Evolutionary conservation across 2,113 vertebrate genomes (phyloP).

Genomic region (Austrofundulus limnaeus): DNA sequence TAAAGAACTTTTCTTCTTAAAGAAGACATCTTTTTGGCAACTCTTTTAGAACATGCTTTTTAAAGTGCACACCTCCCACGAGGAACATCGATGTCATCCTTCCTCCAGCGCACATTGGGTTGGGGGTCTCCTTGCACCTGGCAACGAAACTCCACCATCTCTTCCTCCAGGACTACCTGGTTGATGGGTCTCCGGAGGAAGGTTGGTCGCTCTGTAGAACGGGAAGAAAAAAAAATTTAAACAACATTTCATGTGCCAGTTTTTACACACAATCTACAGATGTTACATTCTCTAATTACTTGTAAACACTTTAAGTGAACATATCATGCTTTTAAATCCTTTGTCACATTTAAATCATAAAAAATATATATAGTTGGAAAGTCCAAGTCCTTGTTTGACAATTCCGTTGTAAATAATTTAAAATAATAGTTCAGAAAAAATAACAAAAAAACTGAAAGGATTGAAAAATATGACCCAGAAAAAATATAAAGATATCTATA

Average conservation of each 20-base stretch:
- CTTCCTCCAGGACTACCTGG: constrained; percentile 96
- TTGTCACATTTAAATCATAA: too few species aligned
- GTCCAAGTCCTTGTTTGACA: too few species aligned
- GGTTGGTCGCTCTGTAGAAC: constrained; percentile 88
- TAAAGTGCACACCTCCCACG: constrained; percentile 86
- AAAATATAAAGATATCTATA: too few species aligned
- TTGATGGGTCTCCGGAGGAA: constrained; percentile 96
- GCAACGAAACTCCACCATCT: constrained; percentile 94
- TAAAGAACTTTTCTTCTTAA: too few species aligned
- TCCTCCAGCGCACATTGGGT: constrained; percentile 94
- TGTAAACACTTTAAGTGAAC: too few species aligned
- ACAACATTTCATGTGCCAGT: background rate
- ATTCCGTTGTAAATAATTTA: too few species aligned
- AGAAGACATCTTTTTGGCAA: background rate
- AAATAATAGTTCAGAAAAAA: too few species aligned
- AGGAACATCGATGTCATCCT: constrained; percentile 90
- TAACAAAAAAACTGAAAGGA: too few species aligned
- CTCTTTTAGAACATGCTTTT: constrained; percentile 2
- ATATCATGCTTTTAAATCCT: too few species aligned
- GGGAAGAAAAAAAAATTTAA: background rate
- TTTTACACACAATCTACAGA: background rate
- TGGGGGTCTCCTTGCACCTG: constrained; percentile 96
- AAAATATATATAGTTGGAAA: too few species aligned
- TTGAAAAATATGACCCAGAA: too few species aligned
- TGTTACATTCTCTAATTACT: too few species aligned